A percentile compares a stretch with the other conserved stretches of the same genome.
Conservation (phyloP, 2,888 invertebrate genomes). For the Agonum fuliginosum region DNA sequence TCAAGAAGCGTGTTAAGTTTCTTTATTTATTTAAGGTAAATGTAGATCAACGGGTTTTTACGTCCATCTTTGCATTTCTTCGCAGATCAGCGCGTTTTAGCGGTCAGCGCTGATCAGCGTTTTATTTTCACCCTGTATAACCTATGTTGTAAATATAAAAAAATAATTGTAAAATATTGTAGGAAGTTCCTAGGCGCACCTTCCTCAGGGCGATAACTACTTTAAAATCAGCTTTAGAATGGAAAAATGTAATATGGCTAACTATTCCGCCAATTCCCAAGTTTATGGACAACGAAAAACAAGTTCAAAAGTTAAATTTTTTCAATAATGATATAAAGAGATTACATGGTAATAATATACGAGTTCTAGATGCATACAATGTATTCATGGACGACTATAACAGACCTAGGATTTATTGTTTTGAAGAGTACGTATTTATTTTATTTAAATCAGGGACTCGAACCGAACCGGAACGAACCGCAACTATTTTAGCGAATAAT, state of each 20-base stretch:
- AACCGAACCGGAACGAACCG: no score
- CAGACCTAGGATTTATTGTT: not conserved
- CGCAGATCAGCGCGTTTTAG: no score
- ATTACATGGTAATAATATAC: constrained; percentile 18
- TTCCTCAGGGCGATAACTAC: not conserved
- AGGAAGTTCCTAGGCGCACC: not conserved
- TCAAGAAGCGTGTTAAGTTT: no score
- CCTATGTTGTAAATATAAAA: no score
- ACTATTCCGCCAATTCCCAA: constrained; percentile 25
- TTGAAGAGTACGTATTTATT: constrained; percentile 16
- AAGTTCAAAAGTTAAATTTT: not conserved
- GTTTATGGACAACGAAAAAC: not conserved
- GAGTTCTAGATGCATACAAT: not conserved
- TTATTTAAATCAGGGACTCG: not conserved
- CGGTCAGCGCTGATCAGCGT: no score
- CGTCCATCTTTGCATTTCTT: no score
- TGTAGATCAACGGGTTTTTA: no score
- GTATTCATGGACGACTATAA: not conserved
- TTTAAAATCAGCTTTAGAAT: constrained; percentile 1
- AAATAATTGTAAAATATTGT: not conserved
- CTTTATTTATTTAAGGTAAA: no score
- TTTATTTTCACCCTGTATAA: no score
- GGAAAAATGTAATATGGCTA: constrained; percentile 10
- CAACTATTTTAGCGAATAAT: no score
- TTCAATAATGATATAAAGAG: not conserved